phyloP scores from a whole-genome alignment of 2,113 vertebrate genomes.

The Centropus unirufus region DNA sequence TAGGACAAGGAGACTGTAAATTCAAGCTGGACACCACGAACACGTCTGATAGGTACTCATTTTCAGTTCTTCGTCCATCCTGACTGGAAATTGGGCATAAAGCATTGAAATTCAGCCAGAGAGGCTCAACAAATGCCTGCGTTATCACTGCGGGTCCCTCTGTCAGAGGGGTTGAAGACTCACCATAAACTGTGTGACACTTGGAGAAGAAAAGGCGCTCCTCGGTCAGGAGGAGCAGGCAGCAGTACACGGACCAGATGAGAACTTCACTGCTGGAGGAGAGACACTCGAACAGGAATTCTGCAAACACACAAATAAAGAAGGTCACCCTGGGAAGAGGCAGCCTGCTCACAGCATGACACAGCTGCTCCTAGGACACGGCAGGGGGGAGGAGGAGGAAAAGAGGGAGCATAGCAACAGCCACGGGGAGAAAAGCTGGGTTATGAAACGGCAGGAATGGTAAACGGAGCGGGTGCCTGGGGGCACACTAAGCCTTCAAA shows the following conservation, averaged over 20 bases:
- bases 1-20: neutral
- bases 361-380: conserved; percentile 1
- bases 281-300: conserved; percentile 86
- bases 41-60: neutral
- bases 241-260: conserved; percentile 88
- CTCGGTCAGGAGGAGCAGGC: conserved; percentile 87
- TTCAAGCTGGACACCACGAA: neutral
- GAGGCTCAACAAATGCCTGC: neutral
- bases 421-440: neutral
- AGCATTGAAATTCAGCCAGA: neutral
- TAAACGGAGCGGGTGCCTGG: neutral
- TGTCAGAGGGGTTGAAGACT: conserved; percentile 48
- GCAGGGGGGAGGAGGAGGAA: neutral
- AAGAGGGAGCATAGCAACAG: neutral
- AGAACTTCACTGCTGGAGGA: conserved; percentile 82
- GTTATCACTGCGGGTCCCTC: neutral
- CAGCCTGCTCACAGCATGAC: neutral
- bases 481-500: neutral
- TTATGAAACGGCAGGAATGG: neutral
- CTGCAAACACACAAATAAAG: conserved; percentile 57
- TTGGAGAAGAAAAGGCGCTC: conserved; percentile 92
- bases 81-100: neutral
- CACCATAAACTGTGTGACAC: conserved; percentile 95
- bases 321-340: neutral
- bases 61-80: neutral